Conservation (phyloP, 2,113 vertebrate genomes). For the Cephalopholis sonnerati region DNA sequence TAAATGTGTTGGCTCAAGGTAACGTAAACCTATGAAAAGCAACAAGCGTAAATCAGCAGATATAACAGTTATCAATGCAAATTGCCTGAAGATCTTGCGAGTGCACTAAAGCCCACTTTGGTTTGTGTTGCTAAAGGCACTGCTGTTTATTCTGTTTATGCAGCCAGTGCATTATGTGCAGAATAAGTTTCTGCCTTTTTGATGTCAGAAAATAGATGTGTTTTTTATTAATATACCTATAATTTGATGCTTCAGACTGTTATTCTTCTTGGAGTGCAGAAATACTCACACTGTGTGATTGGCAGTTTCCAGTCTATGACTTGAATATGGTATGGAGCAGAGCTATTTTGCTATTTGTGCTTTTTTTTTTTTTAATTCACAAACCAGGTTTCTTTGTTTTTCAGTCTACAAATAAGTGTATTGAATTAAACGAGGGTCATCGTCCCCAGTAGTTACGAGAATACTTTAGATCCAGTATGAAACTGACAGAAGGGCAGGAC, state of each 20-base stretch:
- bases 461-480: no score
- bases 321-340: not conserved
- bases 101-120: not conserved
- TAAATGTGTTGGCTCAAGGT: not conserved
- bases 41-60: not conserved
- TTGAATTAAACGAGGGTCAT: not conserved
- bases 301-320: not conserved
- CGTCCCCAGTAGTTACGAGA: no score
- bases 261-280: conserved; percentile 5
- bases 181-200: not conserved
- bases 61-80: not conserved
- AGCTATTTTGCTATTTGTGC: not conserved
- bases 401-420: not conserved
- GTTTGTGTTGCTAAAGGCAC: not conserved
- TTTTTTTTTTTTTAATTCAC: not conserved
- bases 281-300: not conserved
- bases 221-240: not conserved
- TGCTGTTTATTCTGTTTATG: not conserved
- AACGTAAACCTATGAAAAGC: not conserved
- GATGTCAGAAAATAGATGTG: not conserved
- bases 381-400: not conserved
- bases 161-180: not conserved
- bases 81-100: not conserved
- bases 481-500: no score
- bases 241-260: not conserved